Base-by-base conservation (phyloP, 2,797 vertebrate genomes). In the Luscinia luscinia region DNA sequence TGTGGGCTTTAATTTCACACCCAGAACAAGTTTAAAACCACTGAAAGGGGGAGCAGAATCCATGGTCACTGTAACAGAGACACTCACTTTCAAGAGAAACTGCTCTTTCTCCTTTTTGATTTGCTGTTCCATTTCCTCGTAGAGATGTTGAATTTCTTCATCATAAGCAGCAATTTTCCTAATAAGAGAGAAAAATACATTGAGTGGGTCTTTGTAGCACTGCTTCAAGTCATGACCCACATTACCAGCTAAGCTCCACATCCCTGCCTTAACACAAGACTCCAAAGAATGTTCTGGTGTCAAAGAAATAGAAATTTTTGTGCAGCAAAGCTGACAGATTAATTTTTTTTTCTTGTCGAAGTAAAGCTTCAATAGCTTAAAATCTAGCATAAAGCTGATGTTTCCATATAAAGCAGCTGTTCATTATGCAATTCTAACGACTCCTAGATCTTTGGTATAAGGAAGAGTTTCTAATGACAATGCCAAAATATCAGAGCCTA, bases 91-190 rank as follows among this genome's bases (percentile, higher is more conserved):
- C 89, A 99, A 95, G 27, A 99, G 96, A 95, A 99, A 98, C 77
- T 97, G 97, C 51, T 99, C 99, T 84, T 99, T 99, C 96, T 99
- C 99, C 15, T 87, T 98, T 95, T 98, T 99, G 82, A 99, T 99
- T 93, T 99, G 99, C 76, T 98, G 99, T 79, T 99, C 99, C 99
- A 99, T 99, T 98, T 99, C 99, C 84, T 99, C 99, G 41, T 99
- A 99, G 6, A 99, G 98, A 46, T 97, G 97, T 64, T 98, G 98
- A 86, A 99, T 99, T 97, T 99, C 99, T 95, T 98, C 96, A 87
- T 98, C 98, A 54, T 99, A 99, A 24, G 98, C 98, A 38, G 98
- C 98, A 61, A 98, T 98, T 98, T 98, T 99, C 97, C 99, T 99
- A 97, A 55, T 75, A 78, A 34, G 85, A 87, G 28, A 93, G 41